Evolutionary conservation across 1,140 invertebrate species (phyloP).

Genomic region (Apis mellifera): Amel_HAv3.1 CM009942.2:9949001-9949500

Average conservation of each 20-base stretch:
- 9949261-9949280: slow-evolving; percentile 93
- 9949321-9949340: neutral
- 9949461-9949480: slow-evolving; percentile 83
- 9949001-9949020: slow-evolving; percentile 87
- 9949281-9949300: slow-evolving; percentile 84
- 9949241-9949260: slow-evolving; percentile 91
- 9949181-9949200: slow-evolving; percentile 88
- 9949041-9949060: slow-evolving; percentile 93
- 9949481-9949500: slow-evolving; percentile 83
- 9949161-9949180: slow-evolving; percentile 89
- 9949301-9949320: neutral
- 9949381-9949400: slow-evolving; percentile 78
- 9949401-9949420: slow-evolving; percentile 75
- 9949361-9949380: neutral
- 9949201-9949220: slow-evolving; percentile 87
- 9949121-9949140: slow-evolving; percentile 91
- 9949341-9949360: neutral
- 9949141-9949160: slow-evolving; percentile 91
- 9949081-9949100: slow-evolving; percentile 88
- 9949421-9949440: slow-evolving; percentile 74
- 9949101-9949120: slow-evolving; percentile 85
- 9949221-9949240: slow-evolving; percentile 86
- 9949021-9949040: slow-evolving; percentile 93
- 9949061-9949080: slow-evolving; percentile 83
- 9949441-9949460: slow-evolving; percentile 79